phyloP scores from a whole-genome alignment of 2,113 vertebrate genomes.

The Hystrix cristata region DNA sequence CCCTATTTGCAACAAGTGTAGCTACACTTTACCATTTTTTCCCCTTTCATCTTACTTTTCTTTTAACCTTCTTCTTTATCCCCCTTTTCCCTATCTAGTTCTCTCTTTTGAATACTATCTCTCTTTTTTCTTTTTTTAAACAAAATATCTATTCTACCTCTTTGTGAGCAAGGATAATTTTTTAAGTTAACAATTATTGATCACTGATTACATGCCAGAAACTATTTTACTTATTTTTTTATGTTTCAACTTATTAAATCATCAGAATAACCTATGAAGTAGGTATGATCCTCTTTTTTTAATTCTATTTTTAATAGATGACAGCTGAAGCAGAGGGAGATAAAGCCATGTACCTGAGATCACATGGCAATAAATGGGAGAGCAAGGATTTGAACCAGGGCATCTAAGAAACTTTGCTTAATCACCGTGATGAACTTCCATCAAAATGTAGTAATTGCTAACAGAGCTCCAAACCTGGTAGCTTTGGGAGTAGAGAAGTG shows the following conservation, averaged over 20 bases:
- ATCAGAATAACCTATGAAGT: neutral
- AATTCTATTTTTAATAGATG: neutral
- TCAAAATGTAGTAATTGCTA: neutral
- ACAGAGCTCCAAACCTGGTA: neutral
- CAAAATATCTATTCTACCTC: no score
- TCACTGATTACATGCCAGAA: neutral
- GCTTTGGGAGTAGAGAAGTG: neutral
- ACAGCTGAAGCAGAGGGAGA: neutral
- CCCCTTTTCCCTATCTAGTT: no score
- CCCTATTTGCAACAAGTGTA: no score
- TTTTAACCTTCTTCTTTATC: no score
- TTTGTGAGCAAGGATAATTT: neutral
- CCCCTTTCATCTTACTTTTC: no score
- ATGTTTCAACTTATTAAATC: neutral
- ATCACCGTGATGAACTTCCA: neutral
- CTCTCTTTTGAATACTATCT: no score
- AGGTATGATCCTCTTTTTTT: neutral
- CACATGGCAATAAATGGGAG: neutral
- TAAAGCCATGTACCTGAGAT: neutral
- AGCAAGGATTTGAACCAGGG: slow-evolving; percentile 14
- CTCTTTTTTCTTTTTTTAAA: no score
- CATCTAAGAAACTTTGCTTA: neutral
- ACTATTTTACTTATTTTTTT: neutral
- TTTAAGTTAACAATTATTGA: neutral
- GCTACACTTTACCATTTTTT: no score